Conservation (phyloP, 2,113 vertebrate species). For the Poicephalus gulielmi region DNA sequence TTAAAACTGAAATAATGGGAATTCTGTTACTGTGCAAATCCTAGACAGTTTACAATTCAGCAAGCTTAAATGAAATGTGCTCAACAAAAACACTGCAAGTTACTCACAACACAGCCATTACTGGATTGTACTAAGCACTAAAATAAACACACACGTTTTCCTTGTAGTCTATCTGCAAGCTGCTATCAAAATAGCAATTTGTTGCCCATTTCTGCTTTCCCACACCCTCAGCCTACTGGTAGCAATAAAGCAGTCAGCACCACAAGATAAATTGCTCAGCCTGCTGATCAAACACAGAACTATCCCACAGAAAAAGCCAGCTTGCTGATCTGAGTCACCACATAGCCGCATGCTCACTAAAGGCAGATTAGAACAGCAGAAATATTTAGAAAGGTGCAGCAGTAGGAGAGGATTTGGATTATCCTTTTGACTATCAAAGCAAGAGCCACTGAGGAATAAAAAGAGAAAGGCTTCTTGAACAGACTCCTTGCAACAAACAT, state of each 20-base stretch:
- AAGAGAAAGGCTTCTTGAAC: background rate
- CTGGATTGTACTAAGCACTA: background rate
- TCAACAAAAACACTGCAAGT: background rate
- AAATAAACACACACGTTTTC: background rate
- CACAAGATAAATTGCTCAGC: constrained; percentile 18
- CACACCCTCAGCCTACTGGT: background rate
- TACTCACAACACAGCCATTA: background rate
- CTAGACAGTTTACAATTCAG: background rate
- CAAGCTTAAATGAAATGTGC: background rate
- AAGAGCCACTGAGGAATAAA: background rate
- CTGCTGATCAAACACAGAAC: constrained; percentile 14
- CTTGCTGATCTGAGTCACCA: constrained; percentile 24
- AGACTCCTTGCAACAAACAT: background rate
- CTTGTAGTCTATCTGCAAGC: background rate
- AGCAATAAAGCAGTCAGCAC: background rate
- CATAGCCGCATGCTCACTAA: background rate
- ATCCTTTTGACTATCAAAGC: background rate
- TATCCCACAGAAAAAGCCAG: background rate
- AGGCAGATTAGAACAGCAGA: background rate
- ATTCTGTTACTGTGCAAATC: background rate
- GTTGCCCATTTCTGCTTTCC: background rate
- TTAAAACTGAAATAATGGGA: background rate
- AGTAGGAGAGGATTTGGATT: background rate
- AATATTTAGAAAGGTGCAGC: background rate
- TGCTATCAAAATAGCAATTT: background rate